Conservation (phyloP, 2,888 invertebrate species). For the Drosophila mercatorum region DNA sequence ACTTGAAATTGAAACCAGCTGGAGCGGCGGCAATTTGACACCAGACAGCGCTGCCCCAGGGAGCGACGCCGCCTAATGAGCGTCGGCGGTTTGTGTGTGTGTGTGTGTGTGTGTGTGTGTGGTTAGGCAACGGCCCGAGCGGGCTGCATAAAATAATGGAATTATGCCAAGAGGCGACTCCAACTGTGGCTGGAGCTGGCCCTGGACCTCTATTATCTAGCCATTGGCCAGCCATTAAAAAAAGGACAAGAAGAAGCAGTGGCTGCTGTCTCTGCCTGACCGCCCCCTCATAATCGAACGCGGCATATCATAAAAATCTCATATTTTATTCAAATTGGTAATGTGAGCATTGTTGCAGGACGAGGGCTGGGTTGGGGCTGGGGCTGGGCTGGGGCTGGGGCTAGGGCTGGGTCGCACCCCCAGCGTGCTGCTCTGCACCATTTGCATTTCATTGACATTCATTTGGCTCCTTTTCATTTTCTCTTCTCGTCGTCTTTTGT, state of each 20-base stretch:
- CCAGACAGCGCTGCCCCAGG: conserved; percentile 45
- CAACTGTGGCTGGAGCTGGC: conserved; percentile 25
- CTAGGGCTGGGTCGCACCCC: background rate
- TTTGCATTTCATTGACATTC: conserved; percentile 71
- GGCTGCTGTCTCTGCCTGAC: too few species aligned
- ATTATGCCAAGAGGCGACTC: conserved; percentile 63
- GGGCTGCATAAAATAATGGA: conserved; percentile 66
- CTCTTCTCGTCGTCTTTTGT: conserved; percentile 24
- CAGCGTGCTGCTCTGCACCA: conserved; percentile 16
- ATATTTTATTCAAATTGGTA: conserved; percentile 84
- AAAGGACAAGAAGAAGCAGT: background rate
- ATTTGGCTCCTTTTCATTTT: conserved; percentile 34
- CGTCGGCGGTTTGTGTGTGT: conserved; percentile 68
- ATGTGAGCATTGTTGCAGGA: conserved; percentile 62
- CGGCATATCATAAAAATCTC: conserved; percentile 75
- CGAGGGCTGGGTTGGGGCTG: too few species aligned
- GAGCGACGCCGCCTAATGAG: conserved; percentile 67
- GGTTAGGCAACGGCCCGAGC: too few species aligned
- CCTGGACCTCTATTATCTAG: conserved; percentile 71
- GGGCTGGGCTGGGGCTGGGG: too few species aligned
- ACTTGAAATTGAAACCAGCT: conserved; percentile 32
- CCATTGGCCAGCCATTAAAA: conserved; percentile 70
- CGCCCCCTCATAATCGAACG: conserved; percentile 1
- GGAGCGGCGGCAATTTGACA: conserved; percentile 40
- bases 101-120: too few species aligned